A percentile compares a stretch with the other conserved stretches of the same genome.
phyloP scores from a whole-genome alignment of 2,113 vertebrate species.

The Paramormyrops kingsleyae region DNA sequence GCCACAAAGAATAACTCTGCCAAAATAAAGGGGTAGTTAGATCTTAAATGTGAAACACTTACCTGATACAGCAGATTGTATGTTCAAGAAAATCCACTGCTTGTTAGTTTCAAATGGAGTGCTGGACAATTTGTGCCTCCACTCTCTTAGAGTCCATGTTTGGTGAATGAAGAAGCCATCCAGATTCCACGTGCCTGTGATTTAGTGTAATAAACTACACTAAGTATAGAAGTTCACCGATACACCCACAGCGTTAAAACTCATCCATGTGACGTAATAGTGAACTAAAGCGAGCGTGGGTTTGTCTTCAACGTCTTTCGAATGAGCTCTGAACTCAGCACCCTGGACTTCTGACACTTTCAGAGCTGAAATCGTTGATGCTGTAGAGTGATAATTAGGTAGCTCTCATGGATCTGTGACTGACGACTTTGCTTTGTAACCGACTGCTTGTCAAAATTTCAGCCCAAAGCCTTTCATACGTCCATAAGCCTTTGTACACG shows the following conservation, averaged over 20 bases:
- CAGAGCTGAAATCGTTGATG: neutral
- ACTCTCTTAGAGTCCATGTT: neutral
- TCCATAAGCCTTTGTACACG: neutral
- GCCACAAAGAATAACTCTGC: neutral
- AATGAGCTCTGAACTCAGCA: neutral
- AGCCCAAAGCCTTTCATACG: neutral
- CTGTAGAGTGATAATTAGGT: neutral
- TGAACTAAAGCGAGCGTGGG: neutral
- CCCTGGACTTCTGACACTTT: neutral
- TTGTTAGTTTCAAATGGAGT: neutral
- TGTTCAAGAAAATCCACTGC: neutral
- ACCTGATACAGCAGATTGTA: neutral
- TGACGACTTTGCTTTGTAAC: neutral
- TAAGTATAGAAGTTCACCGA: neutral
- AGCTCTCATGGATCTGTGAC: neutral
- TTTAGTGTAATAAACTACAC: neutral
- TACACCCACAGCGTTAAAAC: neutral
- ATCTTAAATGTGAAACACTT: neutral
- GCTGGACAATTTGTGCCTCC: neutral
- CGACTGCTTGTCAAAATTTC: neutral
- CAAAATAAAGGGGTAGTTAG: neutral
- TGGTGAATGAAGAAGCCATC: neutral
- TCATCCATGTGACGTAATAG: neutral
- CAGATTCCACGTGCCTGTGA: neutral
- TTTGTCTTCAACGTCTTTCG: neutral